Evolutionary conservation across 2,113 vertebrate genomes (phyloP).

Genomic region (Motacilla tschutschensis): DNA sequence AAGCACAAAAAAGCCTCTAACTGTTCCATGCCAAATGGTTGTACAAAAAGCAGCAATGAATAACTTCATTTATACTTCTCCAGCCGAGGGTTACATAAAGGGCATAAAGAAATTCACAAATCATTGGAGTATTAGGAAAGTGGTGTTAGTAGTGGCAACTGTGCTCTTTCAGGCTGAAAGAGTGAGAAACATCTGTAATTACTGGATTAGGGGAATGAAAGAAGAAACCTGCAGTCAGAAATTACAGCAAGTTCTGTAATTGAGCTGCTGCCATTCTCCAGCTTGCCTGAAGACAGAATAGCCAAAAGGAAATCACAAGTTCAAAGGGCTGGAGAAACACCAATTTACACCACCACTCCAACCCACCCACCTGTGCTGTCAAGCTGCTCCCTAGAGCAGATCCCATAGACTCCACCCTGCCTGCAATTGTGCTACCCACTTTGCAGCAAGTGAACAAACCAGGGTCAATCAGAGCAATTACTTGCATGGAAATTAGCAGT

Average conservation of each 20-base stretch:
- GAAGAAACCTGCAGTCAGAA: constrained; percentile 32
- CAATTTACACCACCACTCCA: not conserved
- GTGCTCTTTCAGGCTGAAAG: not conserved
- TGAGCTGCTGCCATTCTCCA: not conserved
- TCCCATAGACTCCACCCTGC: not conserved
- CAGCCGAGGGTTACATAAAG: not conserved
- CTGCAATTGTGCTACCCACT: not conserved
- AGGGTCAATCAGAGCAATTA: constrained; percentile 36
- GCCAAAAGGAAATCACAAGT: constrained; percentile 28
- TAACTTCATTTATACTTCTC: constrained; percentile 11
- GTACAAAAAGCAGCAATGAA: not conserved
- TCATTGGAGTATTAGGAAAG: not conserved
- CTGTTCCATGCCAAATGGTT: not conserved
- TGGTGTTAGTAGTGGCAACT: not conserved
- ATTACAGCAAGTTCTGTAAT: constrained; percentile 21
- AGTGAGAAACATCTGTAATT: constrained; percentile 41
- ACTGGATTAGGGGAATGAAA: constrained; percentile 49
- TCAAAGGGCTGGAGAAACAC: constrained; percentile 40
- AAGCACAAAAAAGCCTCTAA: not conserved
- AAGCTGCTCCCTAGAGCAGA: not conserved
- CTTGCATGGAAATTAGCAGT: constrained; percentile 15
- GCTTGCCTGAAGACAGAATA: not conserved
- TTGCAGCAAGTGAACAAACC: not conserved
- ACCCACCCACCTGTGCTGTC: constrained; percentile 18
- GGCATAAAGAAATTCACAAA: constrained; percentile 4